phyloP scores from a whole-genome alignment of 2,113 vertebrate species.

The Oryzias woworae region DNA sequence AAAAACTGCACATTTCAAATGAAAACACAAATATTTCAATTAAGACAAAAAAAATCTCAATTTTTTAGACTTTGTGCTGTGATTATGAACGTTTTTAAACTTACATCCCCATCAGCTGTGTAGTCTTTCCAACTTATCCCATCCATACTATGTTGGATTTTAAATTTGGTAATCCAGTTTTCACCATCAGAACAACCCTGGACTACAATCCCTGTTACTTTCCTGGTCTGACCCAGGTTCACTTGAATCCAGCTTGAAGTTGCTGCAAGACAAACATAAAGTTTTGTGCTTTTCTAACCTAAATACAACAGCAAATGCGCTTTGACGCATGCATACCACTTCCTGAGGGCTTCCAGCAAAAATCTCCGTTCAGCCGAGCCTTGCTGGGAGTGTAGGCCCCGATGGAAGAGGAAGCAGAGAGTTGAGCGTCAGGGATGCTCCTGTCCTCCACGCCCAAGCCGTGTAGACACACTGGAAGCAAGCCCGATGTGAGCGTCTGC shows the following conservation, averaged over 20 bases:
- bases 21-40: too few species aligned
- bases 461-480: conserved; percentile 74
- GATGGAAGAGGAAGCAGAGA: conserved; percentile 73
- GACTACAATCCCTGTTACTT: conserved; percentile 77
- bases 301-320: too few species aligned
- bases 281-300: background rate
- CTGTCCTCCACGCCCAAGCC: conserved; percentile 76
- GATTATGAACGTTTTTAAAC: background rate
- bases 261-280: conserved; percentile 32
- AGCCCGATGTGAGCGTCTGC: background rate
- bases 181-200: conserved; percentile 75
- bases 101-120: conserved; percentile 66
- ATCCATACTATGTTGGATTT: conserved; percentile 74
- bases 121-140: conserved; percentile 71
- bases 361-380: conserved; percentile 72
- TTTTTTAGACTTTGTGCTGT: too few species aligned
- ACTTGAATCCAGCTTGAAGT: conserved; percentile 78
- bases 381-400: conserved; percentile 32
- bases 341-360: conserved; percentile 78
- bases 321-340: conserved; percentile 21
- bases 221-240: conserved; percentile 62
- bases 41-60: too few species aligned
- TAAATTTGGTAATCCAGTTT: conserved; percentile 76
- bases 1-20: conserved; percentile 55
- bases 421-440: conserved; percentile 64